Percentiles rank a stretch among this genome's conserved stretches.
These are phyloP conservation scores for Drosophila putrida DNA, from an alignment of 2,888 invertebrate species.

Conservation along the genomic window DNA sequence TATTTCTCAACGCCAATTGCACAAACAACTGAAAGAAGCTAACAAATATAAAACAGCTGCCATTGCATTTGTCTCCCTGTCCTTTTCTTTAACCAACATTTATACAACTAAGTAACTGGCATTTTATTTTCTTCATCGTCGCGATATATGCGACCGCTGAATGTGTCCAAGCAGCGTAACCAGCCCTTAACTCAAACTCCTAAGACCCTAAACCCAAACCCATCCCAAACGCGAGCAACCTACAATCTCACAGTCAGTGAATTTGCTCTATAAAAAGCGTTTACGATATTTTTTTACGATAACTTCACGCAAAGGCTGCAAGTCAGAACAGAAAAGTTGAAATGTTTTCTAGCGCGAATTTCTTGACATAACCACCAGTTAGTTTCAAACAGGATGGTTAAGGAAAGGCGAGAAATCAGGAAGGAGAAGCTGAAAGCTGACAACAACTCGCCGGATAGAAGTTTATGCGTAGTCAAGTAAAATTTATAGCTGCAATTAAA, in stretches of 20 bases:
- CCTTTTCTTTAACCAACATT: slow-evolving; percentile 39
- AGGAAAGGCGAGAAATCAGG: neutral
- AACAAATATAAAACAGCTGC: slow-evolving; percentile 22
- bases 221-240: neutral
- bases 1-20: slow-evolving; percentile 46
- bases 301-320: slow-evolving; percentile 64
- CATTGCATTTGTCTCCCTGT: slow-evolving; percentile 3
- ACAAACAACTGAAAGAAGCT: slow-evolving; percentile 52
- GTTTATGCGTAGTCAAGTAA: slow-evolving; percentile 67
- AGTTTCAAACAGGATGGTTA: slow-evolving; percentile 17
- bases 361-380: slow-evolving; percentile 57
- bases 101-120: slow-evolving; percentile 71
- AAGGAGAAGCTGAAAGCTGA: slow-evolving; percentile 1
- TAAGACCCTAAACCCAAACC: slow-evolving; percentile 12
- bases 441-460: slow-evolving; percentile 63
- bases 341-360: slow-evolving; percentile 66
- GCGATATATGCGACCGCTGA: slow-evolving; percentile 61
- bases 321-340: slow-evolving; percentile 51
- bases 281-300: slow-evolving; percentile 70
- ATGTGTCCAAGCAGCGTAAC: slow-evolving; percentile 28
- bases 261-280: slow-evolving; percentile 64
- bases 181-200: neutral
- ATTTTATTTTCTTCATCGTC: slow-evolving; percentile 65
- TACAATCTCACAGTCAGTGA: slow-evolving; percentile 40
- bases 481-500: slow-evolving; percentile 80